Base-by-base conservation (phyloP, 2,113 vertebrate genomes). In the Coptodon bakossiorum region DNA sequence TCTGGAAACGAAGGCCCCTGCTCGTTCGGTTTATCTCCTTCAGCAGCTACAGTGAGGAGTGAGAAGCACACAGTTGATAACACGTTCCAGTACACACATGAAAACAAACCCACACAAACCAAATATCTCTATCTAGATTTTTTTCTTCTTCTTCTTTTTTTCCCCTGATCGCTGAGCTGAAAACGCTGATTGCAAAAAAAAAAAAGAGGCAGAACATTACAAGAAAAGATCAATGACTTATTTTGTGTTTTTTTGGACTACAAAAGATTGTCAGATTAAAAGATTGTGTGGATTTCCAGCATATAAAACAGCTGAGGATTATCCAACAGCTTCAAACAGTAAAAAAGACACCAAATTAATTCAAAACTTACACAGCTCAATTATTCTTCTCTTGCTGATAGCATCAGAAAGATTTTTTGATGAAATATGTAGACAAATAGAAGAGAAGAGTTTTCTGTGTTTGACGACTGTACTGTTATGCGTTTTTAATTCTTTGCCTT, bases 11-110 rank as follows among this genome's bases (percentile, higher is more conserved):
- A 92, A 98, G 95, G 90, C 97, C 98, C 96, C 97, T 96, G 93
- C 98, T 98, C 36, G 98, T 99, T 89, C 97, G 97, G 95, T 98
- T 98, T 96, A 99, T 99, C 94, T 99, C 98, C 86, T 97, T 98
- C 89, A 99, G 97, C 87, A 99, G 97, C 98, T 99, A 95, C 48
- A 91, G 86, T 17, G 78, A 89, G 79, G 82, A 82, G 66, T 13
- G 54, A 52, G 59, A 88, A 31, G 29, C 53, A 90, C 82, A 79
- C 48, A 53, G 85, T 84, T 27, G 90, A 91, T 91, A 92, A 91
- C 91, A 24, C 17, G 7, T 88, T 68, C 71, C 76, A 63, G 76
- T 40, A 86, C 81, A 88, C 80, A 85, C 89, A 85, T 57, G 34
- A 88, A 87, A 86, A 91, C 82, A 80, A 68, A 91, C 79, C 27